A percentile compares a stretch with the other conserved stretches of the same genome.
Conservation (phyloP, 2,888 invertebrate species). For the Dusona sp. region DNA sequence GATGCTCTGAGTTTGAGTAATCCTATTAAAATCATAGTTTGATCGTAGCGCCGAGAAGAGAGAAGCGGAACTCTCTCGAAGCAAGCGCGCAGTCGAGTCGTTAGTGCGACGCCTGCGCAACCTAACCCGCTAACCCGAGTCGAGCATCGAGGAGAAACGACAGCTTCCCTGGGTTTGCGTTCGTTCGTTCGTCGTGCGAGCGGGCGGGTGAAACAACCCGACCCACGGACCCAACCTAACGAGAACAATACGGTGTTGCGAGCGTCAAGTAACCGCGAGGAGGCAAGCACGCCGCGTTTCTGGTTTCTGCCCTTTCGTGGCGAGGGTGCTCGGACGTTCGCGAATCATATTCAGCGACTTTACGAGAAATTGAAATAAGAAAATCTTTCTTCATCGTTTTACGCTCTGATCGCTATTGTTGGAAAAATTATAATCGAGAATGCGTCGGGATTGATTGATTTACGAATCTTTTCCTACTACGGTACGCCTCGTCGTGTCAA, state of each 20-base stretch:
- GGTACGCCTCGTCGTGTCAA: neutral
- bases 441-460: neutral
- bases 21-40: neutral
- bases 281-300: conserved; percentile 44
- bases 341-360: neutral
- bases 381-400: neutral
- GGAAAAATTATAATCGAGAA: neutral
- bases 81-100: conserved; percentile 35
- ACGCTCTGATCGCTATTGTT: no score
- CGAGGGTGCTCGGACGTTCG: neutral
- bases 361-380: neutral
- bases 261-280: conserved; percentile 56
- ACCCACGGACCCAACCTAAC: conserved; percentile 69
- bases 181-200: conserved; percentile 66
- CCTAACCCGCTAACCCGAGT: conserved; percentile 62
- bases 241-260: conserved; percentile 56
- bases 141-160: conserved; percentile 59
- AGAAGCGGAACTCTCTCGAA: conserved; percentile 43
- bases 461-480: neutral
- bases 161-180: conserved; percentile 46
- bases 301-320: neutral
- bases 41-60: neutral
- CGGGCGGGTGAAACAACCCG: conserved; percentile 67
- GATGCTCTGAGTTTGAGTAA: neutral
- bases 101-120: conserved; percentile 71